phyloP scores from a whole-genome alignment of 1,140 invertebrate genomes.

The Ips nitidus region DNA sequence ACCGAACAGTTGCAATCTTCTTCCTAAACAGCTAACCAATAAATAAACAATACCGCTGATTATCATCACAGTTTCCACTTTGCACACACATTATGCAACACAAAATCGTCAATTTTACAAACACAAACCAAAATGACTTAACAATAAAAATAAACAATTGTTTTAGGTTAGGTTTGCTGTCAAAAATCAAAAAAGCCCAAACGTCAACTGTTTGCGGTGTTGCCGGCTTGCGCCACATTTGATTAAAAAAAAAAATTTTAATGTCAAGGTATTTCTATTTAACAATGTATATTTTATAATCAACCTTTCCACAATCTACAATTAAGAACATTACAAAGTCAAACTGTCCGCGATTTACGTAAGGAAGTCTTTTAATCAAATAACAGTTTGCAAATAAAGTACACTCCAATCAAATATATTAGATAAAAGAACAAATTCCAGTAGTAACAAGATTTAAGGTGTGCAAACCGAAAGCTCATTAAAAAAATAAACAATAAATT shows the following conservation, averaged over 20 bases:
- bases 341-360: constrained; percentile 46
- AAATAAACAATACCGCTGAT: too few species aligned
- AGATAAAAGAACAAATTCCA: too few species aligned
- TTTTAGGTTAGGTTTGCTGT: too few species aligned
- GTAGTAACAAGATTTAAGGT: not conserved
- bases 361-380: constrained; percentile 42
- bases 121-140: too few species aligned
- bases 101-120: too few species aligned
- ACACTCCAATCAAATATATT: too few species aligned
- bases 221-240: not conserved
- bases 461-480: constrained; percentile 38
- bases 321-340: constrained; percentile 53
- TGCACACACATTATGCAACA: too few species aligned
- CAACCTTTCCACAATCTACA: constrained; percentile 55
- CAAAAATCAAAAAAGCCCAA: not conserved
- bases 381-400: too few species aligned
- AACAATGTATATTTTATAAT: constrained; percentile 55
- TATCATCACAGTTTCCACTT: too few species aligned
- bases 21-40: too few species aligned
- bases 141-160: too few species aligned
- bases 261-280: constrained; percentile 55
- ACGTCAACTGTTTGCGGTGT: not conserved
- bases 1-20: too few species aligned
- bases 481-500: constrained; percentile 45
- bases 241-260: constrained; percentile 24